Conservation (phyloP, 1,140 invertebrate genomes). For the Babylonia areolata region DNA sequence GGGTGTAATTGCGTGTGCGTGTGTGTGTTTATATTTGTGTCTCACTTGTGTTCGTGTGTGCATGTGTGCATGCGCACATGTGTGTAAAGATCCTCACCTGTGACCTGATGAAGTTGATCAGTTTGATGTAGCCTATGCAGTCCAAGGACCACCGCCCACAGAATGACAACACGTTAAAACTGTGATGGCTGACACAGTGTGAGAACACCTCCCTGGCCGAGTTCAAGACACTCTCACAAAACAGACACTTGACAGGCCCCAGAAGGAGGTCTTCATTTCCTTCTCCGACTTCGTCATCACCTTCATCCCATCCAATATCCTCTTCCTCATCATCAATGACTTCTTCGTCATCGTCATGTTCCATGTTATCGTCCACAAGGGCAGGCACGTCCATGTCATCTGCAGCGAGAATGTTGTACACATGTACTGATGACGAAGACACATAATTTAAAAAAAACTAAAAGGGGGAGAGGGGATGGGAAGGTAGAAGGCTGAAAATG, state of each 20-base stretch:
- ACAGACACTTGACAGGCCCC: slow-evolving; percentile 77
- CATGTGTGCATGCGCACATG: background rate
- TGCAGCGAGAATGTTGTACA: background rate
- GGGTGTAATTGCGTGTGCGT: no score
- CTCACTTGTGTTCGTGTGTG: no score
- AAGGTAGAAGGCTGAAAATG: no score
- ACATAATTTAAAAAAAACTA: no score
- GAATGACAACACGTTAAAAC: slow-evolving; percentile 83
- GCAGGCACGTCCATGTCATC: background rate
- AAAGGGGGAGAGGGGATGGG: no score
- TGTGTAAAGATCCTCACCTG: slow-evolving; percentile 72
- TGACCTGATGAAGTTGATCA: slow-evolving; percentile 90
- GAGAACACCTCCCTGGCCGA: slow-evolving; percentile 75
- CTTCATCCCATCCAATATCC: slow-evolving; percentile 56
- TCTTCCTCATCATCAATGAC: slow-evolving; percentile 13
- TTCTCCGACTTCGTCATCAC: slow-evolving; percentile 76
- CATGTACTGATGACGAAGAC: no score
- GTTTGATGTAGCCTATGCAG: slow-evolving; percentile 89
- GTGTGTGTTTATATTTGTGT: no score
- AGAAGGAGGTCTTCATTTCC: slow-evolving; percentile 68
- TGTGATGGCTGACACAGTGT: slow-evolving; percentile 80
- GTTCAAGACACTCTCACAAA: slow-evolving; percentile 77
- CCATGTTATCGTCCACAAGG: background rate
- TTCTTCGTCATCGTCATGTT: background rate
- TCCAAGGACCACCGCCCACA: slow-evolving; percentile 86